Evolutionary conservation across 1,140 invertebrate species (phyloP), one percentile per base, ranked within the genome.

Genomic region (Paraescarpia echinospica): DNA sequence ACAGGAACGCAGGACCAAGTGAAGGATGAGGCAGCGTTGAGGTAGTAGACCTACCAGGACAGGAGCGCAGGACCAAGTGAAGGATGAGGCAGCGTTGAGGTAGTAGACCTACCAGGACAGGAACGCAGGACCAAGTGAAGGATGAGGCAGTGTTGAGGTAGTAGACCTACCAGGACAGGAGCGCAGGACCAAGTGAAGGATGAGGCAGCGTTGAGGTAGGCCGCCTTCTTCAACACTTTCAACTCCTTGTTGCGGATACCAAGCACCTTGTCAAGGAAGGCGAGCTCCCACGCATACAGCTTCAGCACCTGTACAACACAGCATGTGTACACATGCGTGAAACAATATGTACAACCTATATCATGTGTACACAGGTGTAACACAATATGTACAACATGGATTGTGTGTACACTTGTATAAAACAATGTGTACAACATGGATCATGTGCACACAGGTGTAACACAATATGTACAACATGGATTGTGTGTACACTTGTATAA

Each of bases 121-220:
- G 1, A 22, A 0, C 41, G 22, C 34, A 91, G 31, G 89, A 91
- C 98, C 98, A 99, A 93, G 98, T 97, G 95, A 99, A 99, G 89
- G 98, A 98, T 31, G 98, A 98, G 33, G 97, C 97, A 51, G 95
- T 95, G 91, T 94, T 95, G 4, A 96, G 92, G 92, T 96, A n/a
- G n/a, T n/a, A 95, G 6, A 96, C 59, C 59, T 91, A 93, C 93
- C 92, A 93, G 90, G 48, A 93, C 91, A 34, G 93, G 93, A 6
- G 93, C 92, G 34, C 92, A 93, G 4, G 92, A 91, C 98, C 98
- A 99, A 93, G 99, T 97, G 95, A 99, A 99, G 89, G 98, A 98
- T 27, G 98, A 98, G 33, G 97, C 97, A 35, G 95, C 95, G 91
- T 94, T 95, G 2, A 96, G 93, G 92, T 96, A 95, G 5, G 96